Percentiles rank a stretch among this genome's conserved stretches.
Evolutionary conservation across 2,113 vertebrate genomes (phyloP).

Genomic region (Steatornis caripensis): DNA sequence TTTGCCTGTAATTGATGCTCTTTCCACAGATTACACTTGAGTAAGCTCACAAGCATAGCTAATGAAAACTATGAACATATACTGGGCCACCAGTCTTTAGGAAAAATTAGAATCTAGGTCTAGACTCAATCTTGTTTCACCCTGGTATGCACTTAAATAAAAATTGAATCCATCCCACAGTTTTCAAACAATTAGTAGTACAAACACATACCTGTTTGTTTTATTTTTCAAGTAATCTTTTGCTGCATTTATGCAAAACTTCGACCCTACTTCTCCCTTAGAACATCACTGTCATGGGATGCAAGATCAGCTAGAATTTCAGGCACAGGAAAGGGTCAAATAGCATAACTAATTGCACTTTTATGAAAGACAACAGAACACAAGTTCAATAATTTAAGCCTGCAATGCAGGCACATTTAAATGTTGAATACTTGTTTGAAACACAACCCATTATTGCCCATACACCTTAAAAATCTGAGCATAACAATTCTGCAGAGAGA

Average conservation of each 20-base stretch:
- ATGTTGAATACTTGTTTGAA: not conserved
- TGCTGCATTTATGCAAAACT: not conserved
- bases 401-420: not conserved
- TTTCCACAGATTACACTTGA: not conserved
- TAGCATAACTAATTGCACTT: slow-evolving; percentile 18
- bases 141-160: not conserved
- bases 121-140: not conserved
- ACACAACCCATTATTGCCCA: not conserved
- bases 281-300: not conserved
- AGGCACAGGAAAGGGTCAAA: slow-evolving; percentile 1
- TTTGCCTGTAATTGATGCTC: not conserved
- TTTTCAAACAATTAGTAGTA: not conserved
- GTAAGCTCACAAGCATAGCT: not conserved
- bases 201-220: not conserved
- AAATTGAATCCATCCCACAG: not conserved
- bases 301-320: slow-evolving; percentile 27
- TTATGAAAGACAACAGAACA: not conserved
- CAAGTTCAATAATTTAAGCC: not conserved
- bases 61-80: not conserved
- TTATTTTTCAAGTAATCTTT: not conserved
- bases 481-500: not conserved
- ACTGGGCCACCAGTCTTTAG: not conserved
- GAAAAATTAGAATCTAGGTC: not conserved
- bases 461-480: not conserved
- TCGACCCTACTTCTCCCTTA: not conserved